Percentiles rank a stretch among this genome's conserved stretches.
Conservation (phyloP, 2,888 invertebrate genomes). For the Sycophila texana region DNA sequence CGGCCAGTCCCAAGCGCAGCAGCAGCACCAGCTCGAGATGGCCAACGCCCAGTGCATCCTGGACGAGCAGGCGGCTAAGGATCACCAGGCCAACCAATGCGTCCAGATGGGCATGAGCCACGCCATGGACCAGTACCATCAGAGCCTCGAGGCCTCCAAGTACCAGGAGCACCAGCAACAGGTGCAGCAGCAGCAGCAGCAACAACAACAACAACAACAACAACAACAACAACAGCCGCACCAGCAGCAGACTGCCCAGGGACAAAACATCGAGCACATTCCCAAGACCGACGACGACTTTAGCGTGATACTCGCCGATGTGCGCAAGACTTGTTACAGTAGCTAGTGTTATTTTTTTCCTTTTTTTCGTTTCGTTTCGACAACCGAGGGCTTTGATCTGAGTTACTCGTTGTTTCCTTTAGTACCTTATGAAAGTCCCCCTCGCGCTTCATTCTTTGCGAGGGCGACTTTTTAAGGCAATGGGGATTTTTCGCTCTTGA, state of each 20-base stretch:
- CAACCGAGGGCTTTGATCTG: constrained; percentile 12
- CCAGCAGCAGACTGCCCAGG: constrained; percentile 64
- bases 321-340: constrained; percentile 91
- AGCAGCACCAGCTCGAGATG: constrained; percentile 71
- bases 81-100: constrained; percentile 61
- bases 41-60: constrained; percentile 71
- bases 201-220: constrained; percentile 63
- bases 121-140: constrained; percentile 72
- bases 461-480: too few species aligned
- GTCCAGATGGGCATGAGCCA: constrained; percentile 67
- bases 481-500: too few species aligned
- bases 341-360: constrained; percentile 73
- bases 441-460: too few species aligned
- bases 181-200: constrained; percentile 66
- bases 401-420: not conserved
- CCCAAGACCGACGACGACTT: constrained; percentile 86
- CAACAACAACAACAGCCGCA: constrained; percentile 61
- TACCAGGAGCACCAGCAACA: constrained; percentile 69
- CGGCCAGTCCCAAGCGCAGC: constrained; percentile 67
- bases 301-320: constrained; percentile 92
- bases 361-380: not conserved
- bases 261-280: constrained; percentile 75
- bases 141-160: constrained; percentile 69
- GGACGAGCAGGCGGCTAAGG: constrained; percentile 62
- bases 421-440: too few species aligned